Conservation (phyloP, 2,888 invertebrate genomes). For the Agrochola litura region DNA sequence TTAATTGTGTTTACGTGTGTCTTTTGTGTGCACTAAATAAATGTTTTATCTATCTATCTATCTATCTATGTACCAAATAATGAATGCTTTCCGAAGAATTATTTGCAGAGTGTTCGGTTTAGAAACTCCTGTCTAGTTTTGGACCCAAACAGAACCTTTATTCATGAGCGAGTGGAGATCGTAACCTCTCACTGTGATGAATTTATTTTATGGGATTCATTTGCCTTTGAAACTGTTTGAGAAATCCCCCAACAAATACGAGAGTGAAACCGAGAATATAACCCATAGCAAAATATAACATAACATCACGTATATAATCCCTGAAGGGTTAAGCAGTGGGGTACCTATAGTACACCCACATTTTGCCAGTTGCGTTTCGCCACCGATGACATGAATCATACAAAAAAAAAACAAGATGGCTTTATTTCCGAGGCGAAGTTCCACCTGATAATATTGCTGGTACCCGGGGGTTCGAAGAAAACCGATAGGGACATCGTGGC, state of each 20-base stretch:
- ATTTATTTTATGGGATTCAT: constrained; percentile 4
- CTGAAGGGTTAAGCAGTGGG: background rate
- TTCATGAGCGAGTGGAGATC: constrained; percentile 15
- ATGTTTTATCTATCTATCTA: too few relatives aligned
- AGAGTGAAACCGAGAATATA: background rate
- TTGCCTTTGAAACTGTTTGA: background rate
- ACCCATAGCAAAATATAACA: background rate
- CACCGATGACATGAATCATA: background rate
- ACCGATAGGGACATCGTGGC: too few relatives aligned
- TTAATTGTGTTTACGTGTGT: too few relatives aligned
- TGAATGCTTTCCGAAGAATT: background rate
- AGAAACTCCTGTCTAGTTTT: background rate
- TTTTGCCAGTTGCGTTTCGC: background rate
- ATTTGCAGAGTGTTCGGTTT: background rate
- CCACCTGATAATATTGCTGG: background rate
- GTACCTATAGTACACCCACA: background rate
- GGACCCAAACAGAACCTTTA: background rate
- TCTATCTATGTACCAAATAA: background rate
- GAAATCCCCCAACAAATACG: background rate
- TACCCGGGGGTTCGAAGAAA: too few relatives aligned
- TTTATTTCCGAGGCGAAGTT: too few relatives aligned
- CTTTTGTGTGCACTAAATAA: too few relatives aligned
- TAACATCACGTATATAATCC: too few relatives aligned
- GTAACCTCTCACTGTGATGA: background rate
- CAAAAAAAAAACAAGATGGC: background rate